These are phyloP conservation scores for Polietes domitor DNA, from an alignment of 2,888 invertebrate genomes.

Conservation along the genomic window DNA sequence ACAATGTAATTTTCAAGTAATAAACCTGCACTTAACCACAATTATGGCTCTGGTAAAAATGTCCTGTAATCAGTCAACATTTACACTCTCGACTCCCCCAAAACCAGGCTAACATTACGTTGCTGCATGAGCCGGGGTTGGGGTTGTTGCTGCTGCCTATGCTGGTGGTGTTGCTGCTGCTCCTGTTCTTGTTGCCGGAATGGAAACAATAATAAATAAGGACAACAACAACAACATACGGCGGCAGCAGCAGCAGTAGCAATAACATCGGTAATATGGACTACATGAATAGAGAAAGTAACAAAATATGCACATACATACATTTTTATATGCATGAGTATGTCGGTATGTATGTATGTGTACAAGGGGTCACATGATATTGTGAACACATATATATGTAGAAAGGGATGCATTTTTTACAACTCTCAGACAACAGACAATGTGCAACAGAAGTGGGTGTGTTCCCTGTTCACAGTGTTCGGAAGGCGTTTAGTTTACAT, in stretches of 20 bases:
- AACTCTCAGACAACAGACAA: constrained; percentile 41
- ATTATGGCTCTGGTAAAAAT: constrained; percentile 72
- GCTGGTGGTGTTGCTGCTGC: background rate
- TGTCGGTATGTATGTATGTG: background rate
- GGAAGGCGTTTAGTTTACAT: too few species aligned
- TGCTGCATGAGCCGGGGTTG: constrained; percentile 6
- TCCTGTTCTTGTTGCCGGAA: constrained; percentile 14
- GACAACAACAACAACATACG: constrained; percentile 64
- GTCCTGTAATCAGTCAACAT: constrained; percentile 78
- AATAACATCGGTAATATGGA: constrained; percentile 54
- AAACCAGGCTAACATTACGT: constrained; percentile 64
- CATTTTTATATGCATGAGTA: background rate
- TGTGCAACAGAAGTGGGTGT: constrained; percentile 52
- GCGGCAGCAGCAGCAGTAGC: constrained; percentile 61
- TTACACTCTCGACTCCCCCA: constrained; percentile 72
- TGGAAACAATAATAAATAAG: constrained; percentile 64
- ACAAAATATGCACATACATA: constrained; percentile 23
- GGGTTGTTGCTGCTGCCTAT: constrained; percentile 19
- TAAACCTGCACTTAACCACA: constrained; percentile 76
- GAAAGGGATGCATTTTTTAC: constrained; percentile 4
- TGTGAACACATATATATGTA: background rate
- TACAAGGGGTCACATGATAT: constrained; percentile 30
- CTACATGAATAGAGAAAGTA: constrained; percentile 17
- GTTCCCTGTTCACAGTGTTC: constrained; percentile 16
- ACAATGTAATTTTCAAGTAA: constrained; percentile 52